Percentiles rank a stretch among this genome's conserved stretches.
Evolutionary conservation across 2,888 invertebrate genomes (phyloP).

Genomic region (Pollenia griseotomentosa): DNA sequence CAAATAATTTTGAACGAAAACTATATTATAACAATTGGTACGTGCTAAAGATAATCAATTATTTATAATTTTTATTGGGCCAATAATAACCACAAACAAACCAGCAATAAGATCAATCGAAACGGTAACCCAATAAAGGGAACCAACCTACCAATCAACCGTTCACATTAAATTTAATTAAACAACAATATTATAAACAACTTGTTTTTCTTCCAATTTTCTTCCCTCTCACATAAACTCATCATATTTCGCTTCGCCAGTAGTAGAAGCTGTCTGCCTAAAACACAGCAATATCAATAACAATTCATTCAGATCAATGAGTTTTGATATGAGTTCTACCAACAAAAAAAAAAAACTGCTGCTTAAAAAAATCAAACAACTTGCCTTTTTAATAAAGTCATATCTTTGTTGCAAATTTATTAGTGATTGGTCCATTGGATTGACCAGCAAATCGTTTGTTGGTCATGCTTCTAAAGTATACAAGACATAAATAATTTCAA

Average conservation of each 20-base stretch:
- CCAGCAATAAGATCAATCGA: slow-evolving; percentile 17
- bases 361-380: background rate
- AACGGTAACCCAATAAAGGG: slow-evolving; percentile 32
- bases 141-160: background rate
- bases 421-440: slow-evolving; percentile 5
- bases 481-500: slow-evolving; percentile 42
- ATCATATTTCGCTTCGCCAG: slow-evolving; percentile 20
- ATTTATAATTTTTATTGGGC: slow-evolving; percentile 25
- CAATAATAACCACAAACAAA: slow-evolving; percentile 41
- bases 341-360: background rate
- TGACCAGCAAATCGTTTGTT: background rate
- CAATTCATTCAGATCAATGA: slow-evolving; percentile 38
- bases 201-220: slow-evolving; percentile 14
- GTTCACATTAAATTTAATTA: slow-evolving; percentile 58
- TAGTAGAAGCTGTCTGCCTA: background rate
- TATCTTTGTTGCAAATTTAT: background rate
- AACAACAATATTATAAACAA: slow-evolving; percentile 39
- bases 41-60: slow-evolving; percentile 72
- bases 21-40: slow-evolving; percentile 51
- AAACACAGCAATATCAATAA: slow-evolving; percentile 15
- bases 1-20: slow-evolving; percentile 8
- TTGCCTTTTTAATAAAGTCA: slow-evolving; percentile 6
- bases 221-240: background rate
- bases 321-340: slow-evolving; percentile 13
- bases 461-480: slow-evolving; percentile 8